These are phyloP conservation scores for Micrastur ruficollis DNA, from an alignment of 2,797 vertebrate genomes.

Conservation along the genomic window DNA sequence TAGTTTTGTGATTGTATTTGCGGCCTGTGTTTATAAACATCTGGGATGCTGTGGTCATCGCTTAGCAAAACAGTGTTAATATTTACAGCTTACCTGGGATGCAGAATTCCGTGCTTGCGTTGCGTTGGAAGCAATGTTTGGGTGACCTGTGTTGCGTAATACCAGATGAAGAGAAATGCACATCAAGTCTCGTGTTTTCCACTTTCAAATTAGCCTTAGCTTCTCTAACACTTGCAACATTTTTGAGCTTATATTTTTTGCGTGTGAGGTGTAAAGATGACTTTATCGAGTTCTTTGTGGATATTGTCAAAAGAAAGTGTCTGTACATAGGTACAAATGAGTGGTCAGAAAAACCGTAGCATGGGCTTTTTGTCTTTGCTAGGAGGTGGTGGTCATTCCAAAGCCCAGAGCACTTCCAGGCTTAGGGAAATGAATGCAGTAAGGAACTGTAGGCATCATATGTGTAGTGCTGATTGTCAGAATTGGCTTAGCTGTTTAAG, in stretches of 20 bases:
- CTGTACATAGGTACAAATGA: background rate
- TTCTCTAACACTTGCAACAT: background rate
- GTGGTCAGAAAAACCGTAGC: background rate
- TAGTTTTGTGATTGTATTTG: rapidly evolving
- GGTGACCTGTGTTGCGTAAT: background rate
- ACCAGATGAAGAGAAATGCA: rapidly evolving
- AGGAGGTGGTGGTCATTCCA: no score
- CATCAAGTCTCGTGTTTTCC: background rate
- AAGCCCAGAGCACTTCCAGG: background rate
- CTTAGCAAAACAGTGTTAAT: rapidly evolving
- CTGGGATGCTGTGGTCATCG: rapidly evolving
- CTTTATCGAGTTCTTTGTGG: background rate
- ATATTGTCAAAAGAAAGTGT: background rate
- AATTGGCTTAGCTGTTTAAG: background rate
- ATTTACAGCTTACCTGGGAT: background rate
- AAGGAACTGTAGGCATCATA: no score
- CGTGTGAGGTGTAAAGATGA: background rate
- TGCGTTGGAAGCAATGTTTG: background rate
- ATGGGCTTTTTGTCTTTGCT: background rate
- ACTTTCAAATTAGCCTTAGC: background rate
- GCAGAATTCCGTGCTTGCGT: rapidly evolving
- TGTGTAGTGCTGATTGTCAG: rapidly evolving
- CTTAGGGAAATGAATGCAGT: no score
- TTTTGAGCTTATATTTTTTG: background rate
- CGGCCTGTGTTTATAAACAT: rapidly evolving